phyloP scores from a whole-genome alignment of 2,888 invertebrate species.

The Cerceris ruficornis region DNA sequence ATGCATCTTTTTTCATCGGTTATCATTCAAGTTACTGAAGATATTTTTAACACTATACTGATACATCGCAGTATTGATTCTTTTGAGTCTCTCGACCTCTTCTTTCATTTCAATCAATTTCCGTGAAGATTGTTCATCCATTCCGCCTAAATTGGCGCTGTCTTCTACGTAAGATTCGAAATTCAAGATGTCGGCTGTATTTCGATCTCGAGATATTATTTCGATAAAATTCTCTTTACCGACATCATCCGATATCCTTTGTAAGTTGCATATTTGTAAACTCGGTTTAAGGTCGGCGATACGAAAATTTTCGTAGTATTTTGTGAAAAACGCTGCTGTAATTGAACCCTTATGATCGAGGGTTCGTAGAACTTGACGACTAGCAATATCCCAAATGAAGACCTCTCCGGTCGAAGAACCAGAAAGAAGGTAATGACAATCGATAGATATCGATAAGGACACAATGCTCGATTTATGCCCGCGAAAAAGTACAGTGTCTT shows the following conservation, averaged over 20 bases:
- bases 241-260: slow-evolving; percentile 85
- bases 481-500: slow-evolving; percentile 84
- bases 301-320: slow-evolving; percentile 85
- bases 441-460: slow-evolving; percentile 88
- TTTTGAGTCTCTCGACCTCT: slow-evolving; percentile 70
- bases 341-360: slow-evolving; percentile 89
- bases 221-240: slow-evolving; percentile 81
- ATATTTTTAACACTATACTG: slow-evolving; percentile 42
- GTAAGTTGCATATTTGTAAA: slow-evolving; percentile 85
- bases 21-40: slow-evolving; percentile 7
- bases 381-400: slow-evolving; percentile 91
- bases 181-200: slow-evolving; percentile 53
- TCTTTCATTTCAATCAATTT: slow-evolving; percentile 56
- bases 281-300: slow-evolving; percentile 84
- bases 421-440: slow-evolving; percentile 88
- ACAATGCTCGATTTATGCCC: slow-evolving; percentile 89
- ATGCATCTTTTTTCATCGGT: background rate
- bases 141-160: slow-evolving; percentile 7
- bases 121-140: background rate
- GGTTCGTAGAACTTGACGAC: slow-evolving; percentile 88
- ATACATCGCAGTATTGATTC: slow-evolving; percentile 71
- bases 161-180: slow-evolving; percentile 54
- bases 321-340: slow-evolving; percentile 87
- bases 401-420: slow-evolving; percentile 90
- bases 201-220: slow-evolving; percentile 58